phyloP scores from a whole-genome alignment of 2,113 vertebrate species.

The Edolisoma coerulescens region DNA sequence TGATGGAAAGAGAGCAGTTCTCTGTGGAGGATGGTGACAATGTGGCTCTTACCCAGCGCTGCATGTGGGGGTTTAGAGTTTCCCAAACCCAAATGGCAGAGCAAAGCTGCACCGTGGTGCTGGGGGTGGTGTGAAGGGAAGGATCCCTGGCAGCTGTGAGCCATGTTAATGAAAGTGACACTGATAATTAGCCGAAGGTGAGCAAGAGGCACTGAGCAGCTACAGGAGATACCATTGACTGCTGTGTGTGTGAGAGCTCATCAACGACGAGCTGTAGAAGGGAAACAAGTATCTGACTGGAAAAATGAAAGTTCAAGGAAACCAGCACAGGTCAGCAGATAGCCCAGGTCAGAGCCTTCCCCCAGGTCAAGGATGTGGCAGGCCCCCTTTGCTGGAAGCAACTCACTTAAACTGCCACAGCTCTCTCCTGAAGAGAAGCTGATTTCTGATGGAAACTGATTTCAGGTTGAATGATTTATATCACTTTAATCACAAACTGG shows the following conservation, averaged over 20 bases:
- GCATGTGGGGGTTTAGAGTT: background rate
- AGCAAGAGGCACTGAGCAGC: background rate
- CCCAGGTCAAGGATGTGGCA: background rate
- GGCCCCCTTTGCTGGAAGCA: rapidly evolving
- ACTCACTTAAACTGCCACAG: background rate
- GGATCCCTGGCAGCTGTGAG: background rate
- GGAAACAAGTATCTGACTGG: background rate
- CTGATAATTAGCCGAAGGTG: background rate
- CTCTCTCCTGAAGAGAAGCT: no score
- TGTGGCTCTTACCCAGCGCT: background rate
- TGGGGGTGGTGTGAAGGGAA: background rate
- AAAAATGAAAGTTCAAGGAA: background rate
- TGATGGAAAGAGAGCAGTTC: background rate
- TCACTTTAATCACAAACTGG: background rate
- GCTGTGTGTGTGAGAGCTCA: background rate
- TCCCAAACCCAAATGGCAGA: background rate
- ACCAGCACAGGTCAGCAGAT: rapidly evolving
- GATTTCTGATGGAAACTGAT: no score
- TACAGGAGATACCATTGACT: background rate
- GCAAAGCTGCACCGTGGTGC: background rate
- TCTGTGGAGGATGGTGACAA: background rate
- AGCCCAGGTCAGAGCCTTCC: background rate
- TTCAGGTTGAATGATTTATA: background rate
- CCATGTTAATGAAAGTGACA: background rate
- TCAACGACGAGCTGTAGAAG: rapidly evolving